Conservation (phyloP, 2,888 invertebrate species). For the Lepeophtheirus nordmannii region DNA sequence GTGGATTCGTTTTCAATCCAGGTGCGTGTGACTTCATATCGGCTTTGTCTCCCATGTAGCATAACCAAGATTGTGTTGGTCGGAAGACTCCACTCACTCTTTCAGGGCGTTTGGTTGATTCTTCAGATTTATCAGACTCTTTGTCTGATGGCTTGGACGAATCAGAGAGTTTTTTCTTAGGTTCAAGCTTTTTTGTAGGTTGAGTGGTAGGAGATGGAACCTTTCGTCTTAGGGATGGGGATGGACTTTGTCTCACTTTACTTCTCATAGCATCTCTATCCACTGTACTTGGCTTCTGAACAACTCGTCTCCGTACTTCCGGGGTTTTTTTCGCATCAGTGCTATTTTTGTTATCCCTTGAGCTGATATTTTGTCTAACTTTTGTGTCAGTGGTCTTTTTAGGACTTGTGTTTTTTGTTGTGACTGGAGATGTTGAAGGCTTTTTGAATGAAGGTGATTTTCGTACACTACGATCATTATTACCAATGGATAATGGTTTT, state of each 20-base stretch:
- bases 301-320: background rate
- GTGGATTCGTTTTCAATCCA: background rate
- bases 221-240: background rate
- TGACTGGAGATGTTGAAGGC: too few species aligned
- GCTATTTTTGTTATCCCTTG: too few species aligned
- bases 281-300: background rate
- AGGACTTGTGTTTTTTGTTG: too few species aligned
- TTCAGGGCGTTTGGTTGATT: background rate
- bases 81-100: conserved; percentile 7
- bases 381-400: too few species aligned
- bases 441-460: too few species aligned
- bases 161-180: background rate
- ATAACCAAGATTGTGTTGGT: conserved; percentile 12
- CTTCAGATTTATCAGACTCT: background rate
- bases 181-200: background rate
- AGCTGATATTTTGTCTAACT: too few species aligned
- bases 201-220: background rate
- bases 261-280: background rate
- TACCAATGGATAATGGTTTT: too few species aligned
- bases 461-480: too few species aligned
- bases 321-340: background rate
- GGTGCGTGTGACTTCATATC: conserved; percentile 1
- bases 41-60: conserved; percentile 10
- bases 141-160: background rate
- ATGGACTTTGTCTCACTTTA: background rate